phyloP scores from a whole-genome alignment of 2,797 vertebrate genomes.

The Alectoris magna region DNA sequence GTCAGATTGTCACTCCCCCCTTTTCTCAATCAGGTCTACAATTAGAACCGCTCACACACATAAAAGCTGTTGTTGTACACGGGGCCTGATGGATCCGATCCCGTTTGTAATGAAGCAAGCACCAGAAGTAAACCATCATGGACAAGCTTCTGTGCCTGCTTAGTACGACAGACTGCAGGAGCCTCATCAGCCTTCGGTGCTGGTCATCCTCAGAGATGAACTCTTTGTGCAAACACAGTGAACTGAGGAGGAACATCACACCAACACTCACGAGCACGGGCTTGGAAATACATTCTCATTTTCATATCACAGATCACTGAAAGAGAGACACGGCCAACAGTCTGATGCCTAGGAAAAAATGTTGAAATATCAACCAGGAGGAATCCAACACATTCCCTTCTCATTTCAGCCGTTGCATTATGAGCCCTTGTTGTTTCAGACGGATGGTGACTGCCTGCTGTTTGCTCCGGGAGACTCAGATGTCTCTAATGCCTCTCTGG shows the following conservation, averaged over 20 bases:
- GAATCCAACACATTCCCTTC: not conserved
- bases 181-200: not conserved
- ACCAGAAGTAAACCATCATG: not conserved
- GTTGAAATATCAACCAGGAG: not conserved
- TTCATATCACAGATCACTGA: not conserved
- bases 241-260: not conserved
- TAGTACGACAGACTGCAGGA: not conserved
- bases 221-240: not conserved
- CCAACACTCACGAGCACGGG: not conserved
- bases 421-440: not conserved
- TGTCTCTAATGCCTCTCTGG: not conserved
- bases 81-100: not conserved
- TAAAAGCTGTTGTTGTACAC: not conserved
- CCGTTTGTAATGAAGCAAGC: not conserved
- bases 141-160: not conserved
- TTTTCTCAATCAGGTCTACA: constrained; percentile 26
- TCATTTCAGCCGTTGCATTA: not conserved
- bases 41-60: not conserved
- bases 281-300: not conserved
- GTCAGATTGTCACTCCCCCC: constrained; percentile 3
- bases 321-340: not conserved
- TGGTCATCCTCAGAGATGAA: not conserved
- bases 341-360: not conserved
- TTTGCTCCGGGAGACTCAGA: not conserved
- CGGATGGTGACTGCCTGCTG: not conserved